Evolutionary conservation across 2,888 invertebrate genomes (phyloP).

Genomic region (Temnothorax rugatulus): DNA sequence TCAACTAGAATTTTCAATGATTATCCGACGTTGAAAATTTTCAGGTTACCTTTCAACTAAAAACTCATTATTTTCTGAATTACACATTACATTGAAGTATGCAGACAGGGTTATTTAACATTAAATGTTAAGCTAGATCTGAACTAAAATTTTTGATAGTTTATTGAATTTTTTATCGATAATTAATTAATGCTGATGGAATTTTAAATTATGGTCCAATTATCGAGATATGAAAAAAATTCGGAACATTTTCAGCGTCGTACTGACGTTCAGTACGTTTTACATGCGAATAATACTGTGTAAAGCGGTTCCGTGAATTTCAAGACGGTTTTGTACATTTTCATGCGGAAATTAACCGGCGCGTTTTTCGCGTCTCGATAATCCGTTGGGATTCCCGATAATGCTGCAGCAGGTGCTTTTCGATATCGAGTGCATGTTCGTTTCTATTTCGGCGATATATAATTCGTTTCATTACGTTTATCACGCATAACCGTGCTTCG

Average conservation of each 20-base stretch:
- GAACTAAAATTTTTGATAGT: not conserved
- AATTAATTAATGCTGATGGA: constrained; percentile 1
- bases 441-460: constrained; percentile 10
- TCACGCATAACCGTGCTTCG: constrained; percentile 14
- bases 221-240: not conserved
- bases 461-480: constrained; percentile 59
- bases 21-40: not conserved
- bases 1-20: not conserved
- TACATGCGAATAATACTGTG: not conserved
- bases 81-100: not conserved
- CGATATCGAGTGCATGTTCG: constrained; percentile 39
- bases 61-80: not conserved
- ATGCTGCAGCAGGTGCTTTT: constrained; percentile 40
- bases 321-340: constrained; percentile 18
- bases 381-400: constrained; percentile 41
- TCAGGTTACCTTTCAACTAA: not conserved
- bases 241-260: not conserved
- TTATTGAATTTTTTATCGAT: not conserved
- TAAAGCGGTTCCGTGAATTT: constrained; percentile 9
- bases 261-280: not conserved
- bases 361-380: constrained; percentile 32
- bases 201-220: not conserved
- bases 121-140: not conserved
- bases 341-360: constrained; percentile 20
- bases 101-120: not conserved